These are phyloP conservation scores for Syrista parreyssii DNA, from an alignment of 2,888 invertebrate genomes.

Conservation along the genomic window DNA sequence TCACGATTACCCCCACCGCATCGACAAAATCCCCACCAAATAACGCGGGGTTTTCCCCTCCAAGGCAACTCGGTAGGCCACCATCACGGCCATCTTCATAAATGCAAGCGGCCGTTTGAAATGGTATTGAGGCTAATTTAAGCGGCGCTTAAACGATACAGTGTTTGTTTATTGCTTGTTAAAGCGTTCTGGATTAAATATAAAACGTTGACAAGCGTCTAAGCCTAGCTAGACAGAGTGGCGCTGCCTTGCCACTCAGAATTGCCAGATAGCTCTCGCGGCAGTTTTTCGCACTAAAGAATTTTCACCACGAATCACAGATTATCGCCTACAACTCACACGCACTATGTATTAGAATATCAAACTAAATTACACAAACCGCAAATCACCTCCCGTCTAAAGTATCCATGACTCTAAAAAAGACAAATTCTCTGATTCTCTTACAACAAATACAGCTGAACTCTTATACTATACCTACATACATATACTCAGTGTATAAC, in stretches of 20 bases:
- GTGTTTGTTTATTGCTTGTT: conserved; percentile 66
- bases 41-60: conserved; percentile 33
- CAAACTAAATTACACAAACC: neutral
- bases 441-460: neutral
- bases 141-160: conserved; percentile 63
- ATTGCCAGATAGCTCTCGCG: neutral
- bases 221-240: conserved; percentile 62
- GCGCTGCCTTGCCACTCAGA: conserved; percentile 43
- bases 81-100: conserved; percentile 57
- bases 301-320: neutral
- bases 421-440: neutral
- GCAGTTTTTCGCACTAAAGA: neutral
- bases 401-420: neutral
- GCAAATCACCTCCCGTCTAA: neutral
- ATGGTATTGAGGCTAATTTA: conserved; percentile 65
- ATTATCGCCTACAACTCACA: neutral
- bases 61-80: conserved; percentile 41
- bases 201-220: conserved; percentile 63
- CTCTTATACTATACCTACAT: neutral
- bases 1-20: conserved; percentile 51
- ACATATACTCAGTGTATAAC: neutral
- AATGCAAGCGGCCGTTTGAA: conserved; percentile 61
- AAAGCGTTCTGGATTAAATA: conserved; percentile 65
- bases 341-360: neutral
- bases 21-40: conserved; percentile 11